Base-by-base conservation (phyloP, 2,888 invertebrate species). In the Leptarthrus brevirostris region DNA sequence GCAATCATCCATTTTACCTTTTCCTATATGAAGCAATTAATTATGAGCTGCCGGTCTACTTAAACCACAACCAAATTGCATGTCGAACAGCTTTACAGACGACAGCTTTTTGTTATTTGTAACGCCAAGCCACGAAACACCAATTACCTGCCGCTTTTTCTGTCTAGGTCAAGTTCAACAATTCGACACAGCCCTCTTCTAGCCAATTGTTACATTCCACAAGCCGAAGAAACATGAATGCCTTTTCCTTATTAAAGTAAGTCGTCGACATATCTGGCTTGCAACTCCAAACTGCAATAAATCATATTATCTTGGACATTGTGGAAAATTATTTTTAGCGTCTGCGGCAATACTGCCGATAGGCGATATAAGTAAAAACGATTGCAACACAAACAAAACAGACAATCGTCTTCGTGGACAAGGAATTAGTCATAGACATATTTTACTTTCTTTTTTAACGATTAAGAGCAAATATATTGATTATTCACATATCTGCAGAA, bases 91-190 rank as follows among this genome's bases (percentile, higher is more conserved):
- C n/a, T n/a, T n/a, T n/a, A n/a, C n/a, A n/a, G n/a, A n/a, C n/a
- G n/a, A n/a, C n/a, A n/a, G n/a, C n/a, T n/a, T n/a, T n/a, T n/a
- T 30, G 30, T 58, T 36, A 58, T 36, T 58, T 14, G 14, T 58
- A 16, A 58, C 58, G 20, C 40, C 22, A 14, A 61, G 18, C 61
- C 61, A 61, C 40, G 61, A 61, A 34, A 61, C n/a, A 40, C 12
- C 36, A 61, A 61, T 61, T 61, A 61, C 12, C 61, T 61, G 40
- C 18, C 14, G n/a, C 1, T 36, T 58, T 34, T 58, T 16, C 10
- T 40, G 40, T 61, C 61, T 61, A 40, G 61, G 61, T 61, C 61
- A 61, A 61, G 61, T 61, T 61, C 61, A 61, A 61, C 36, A n/a
- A n/a, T n/a, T n/a, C n/a, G n/a, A n/a, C n/a, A n/a, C n/a, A n/a